Percentiles rank a stretch among this genome's conserved stretches.
phyloP scores from a whole-genome alignment of 1,140 invertebrate species.

The Atopsyche davidsoni region DNA sequence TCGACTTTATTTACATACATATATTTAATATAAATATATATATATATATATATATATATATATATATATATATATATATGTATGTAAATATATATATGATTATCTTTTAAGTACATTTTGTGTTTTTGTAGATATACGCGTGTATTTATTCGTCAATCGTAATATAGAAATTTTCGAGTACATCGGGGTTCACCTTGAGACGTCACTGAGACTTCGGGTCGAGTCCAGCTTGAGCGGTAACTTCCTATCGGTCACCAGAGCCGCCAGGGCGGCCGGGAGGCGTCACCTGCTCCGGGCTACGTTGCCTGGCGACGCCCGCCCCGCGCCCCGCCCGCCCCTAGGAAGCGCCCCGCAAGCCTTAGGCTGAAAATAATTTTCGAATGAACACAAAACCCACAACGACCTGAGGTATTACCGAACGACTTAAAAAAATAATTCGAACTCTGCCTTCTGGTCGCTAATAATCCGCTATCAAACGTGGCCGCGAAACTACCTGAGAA shows the following conservation, averaged over 20 bases:
- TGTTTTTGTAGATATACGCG: no score
- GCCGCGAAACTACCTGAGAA: background rate
- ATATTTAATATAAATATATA: background rate
- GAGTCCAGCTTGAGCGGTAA: no score
- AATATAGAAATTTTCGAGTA: no score
- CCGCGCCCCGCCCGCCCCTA: conserved; percentile 10
- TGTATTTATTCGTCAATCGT: no score
- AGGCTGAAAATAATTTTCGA: conserved; percentile 31
- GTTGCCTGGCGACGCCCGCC: conserved; percentile 27
- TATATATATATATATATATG: background rate
- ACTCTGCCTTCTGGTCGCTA: conserved; percentile 12
- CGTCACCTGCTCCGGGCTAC: conserved; percentile 10
- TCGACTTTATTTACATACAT: background rate
- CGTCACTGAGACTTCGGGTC: no score
- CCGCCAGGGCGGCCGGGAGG: conserved; percentile 8
- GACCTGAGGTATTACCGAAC: conserved; percentile 16
- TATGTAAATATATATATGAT: no score
- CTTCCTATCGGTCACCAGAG: no score
- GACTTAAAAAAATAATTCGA: conserved; percentile 21
- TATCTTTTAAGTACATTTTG: no score
- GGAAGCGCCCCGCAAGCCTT: conserved; percentile 30
- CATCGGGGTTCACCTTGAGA: no score
- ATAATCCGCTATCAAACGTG: conserved; percentile 12
- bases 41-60: background rate
- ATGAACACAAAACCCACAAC: conserved; percentile 30